phyloP scores from a whole-genome alignment of 2,797 vertebrate genomes.

The Chromis chromis region DNA sequence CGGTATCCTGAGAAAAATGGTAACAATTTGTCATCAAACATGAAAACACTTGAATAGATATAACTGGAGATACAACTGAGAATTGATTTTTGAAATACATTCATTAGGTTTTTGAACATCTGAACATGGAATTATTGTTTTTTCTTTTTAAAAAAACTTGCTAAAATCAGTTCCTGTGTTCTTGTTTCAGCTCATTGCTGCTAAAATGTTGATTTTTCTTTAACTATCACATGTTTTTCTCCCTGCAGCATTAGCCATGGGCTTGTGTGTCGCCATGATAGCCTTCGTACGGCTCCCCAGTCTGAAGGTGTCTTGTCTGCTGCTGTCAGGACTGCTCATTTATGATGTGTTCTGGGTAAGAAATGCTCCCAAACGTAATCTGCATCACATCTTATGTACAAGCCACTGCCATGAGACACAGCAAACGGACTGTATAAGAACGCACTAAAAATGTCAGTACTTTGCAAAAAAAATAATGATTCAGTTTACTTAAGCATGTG shows the following conservation, averaged over 20 bases:
- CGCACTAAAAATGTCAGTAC: neutral
- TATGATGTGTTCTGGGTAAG: conserved; percentile 99
- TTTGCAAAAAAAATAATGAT: neutral
- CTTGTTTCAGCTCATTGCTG: neutral
- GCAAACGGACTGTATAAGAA: too few species aligned
- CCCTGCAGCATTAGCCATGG: conserved; percentile 94
- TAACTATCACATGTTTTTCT: conserved; percentile 13
- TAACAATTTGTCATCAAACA: neutral
- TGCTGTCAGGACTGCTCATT: conserved; percentile 97
- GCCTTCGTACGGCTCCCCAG: conserved; percentile 98
- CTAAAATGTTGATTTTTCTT: conserved; percentile 7
- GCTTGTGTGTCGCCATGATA: conserved; percentile 99
- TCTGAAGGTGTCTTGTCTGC: conserved; percentile 98
- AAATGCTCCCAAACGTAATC: conserved; percentile 16
- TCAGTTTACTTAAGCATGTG: neutral
- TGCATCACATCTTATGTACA: neutral
- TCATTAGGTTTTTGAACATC: neutral
- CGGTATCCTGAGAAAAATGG: neutral
- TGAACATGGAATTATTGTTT: conserved; percentile 14
- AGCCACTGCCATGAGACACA: neutral
- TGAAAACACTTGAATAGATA: neutral
- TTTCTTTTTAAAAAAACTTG: neutral
- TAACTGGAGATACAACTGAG: too few species aligned
- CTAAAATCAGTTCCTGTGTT: conserved; percentile 6
- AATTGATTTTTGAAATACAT: neutral